These are phyloP conservation scores for Chlamydotis undulata DNA, from an alignment of 2,113 vertebrate species.

Conservation along the genomic window DNA sequence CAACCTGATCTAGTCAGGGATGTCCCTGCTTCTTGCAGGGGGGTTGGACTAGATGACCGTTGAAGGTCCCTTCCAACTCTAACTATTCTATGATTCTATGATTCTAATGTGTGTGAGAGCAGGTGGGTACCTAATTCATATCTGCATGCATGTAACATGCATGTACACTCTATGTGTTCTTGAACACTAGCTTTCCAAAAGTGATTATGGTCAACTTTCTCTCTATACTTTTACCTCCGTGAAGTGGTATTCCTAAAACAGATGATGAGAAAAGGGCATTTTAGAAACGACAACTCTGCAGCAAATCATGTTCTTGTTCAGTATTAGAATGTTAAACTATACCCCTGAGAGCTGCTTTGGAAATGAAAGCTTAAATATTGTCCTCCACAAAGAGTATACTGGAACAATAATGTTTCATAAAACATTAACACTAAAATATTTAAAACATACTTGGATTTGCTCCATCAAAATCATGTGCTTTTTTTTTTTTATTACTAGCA, in stretches of 20 bases:
- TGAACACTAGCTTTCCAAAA: not conserved
- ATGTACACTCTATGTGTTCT: not conserved
- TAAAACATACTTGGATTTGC: conserved; percentile 30
- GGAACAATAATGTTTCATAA: conserved; percentile 30
- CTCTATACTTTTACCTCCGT: not conserved
- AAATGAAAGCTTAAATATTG: conserved; percentile 54
- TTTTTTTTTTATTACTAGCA: not conserved
- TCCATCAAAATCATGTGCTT: not conserved
- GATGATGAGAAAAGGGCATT: not conserved
- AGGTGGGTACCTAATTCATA: not conserved
- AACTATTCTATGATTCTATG: too few species aligned
- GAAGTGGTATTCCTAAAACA: not conserved
- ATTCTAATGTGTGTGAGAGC: not conserved
- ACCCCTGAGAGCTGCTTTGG: not conserved
- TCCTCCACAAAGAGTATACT: not conserved
- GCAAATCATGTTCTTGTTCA: conserved; percentile 4
- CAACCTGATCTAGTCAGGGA: too few species aligned
- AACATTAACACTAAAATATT: conserved; percentile 36
- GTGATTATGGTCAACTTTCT: not conserved
- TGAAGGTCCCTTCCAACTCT: too few species aligned
- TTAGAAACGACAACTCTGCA: not conserved
- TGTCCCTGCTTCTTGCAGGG: too few species aligned
- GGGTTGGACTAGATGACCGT: too few species aligned
- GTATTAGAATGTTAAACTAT: not conserved
- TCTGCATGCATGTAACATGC: not conserved